Conservation (phyloP, 1,140 invertebrate genomes). For the Aphelinus atriplicis region DNA sequence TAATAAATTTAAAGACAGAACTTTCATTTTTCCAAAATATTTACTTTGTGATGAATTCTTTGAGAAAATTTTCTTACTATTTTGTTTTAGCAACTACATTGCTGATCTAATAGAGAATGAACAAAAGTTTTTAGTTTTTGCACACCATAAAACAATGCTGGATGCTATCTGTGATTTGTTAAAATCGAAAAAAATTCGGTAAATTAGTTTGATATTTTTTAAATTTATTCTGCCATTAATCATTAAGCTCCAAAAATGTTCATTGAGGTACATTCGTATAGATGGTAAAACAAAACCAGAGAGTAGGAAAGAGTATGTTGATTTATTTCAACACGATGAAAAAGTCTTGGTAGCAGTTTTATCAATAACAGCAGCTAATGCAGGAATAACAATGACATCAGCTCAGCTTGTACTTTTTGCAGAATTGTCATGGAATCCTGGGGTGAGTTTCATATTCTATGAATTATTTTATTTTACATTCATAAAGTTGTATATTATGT, state of each 20-base stretch:
- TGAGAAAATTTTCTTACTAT: too few relatives aligned
- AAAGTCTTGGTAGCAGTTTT: slow-evolving; percentile 82
- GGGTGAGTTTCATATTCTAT: slow-evolving; percentile 71
- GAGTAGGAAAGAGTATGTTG: slow-evolving; percentile 71
- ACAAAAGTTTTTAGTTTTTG: slow-evolving; percentile 92
- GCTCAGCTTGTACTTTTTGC: slow-evolving; percentile 93
- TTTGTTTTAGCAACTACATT: slow-evolving; percentile 77
- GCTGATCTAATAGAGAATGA: slow-evolving; percentile 72
- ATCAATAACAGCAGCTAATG: slow-evolving; percentile 92
- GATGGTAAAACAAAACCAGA: too few relatives aligned
- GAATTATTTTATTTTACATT: slow-evolving; percentile 1
- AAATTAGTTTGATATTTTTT: too few relatives aligned
- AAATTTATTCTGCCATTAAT: too few relatives aligned
- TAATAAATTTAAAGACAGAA: too few relatives aligned
- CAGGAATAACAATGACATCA: slow-evolving; percentile 92
- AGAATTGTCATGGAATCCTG: slow-evolving; percentile 98
- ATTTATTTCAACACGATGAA: slow-evolving; percentile 83
- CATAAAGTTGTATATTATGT: too few relatives aligned
- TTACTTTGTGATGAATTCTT: not conserved
- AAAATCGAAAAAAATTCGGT: slow-evolving; percentile 69
- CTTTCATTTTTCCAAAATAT: slow-evolving; percentile 4
- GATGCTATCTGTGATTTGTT: slow-evolving; percentile 77
- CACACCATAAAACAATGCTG: slow-evolving; percentile 87
- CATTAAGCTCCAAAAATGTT: too few relatives aligned
- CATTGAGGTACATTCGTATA: too few relatives aligned